These are phyloP conservation scores for Cydia splendana DNA, from an alignment of 1,140 invertebrate genomes.

Conservation along the genomic window DNA sequence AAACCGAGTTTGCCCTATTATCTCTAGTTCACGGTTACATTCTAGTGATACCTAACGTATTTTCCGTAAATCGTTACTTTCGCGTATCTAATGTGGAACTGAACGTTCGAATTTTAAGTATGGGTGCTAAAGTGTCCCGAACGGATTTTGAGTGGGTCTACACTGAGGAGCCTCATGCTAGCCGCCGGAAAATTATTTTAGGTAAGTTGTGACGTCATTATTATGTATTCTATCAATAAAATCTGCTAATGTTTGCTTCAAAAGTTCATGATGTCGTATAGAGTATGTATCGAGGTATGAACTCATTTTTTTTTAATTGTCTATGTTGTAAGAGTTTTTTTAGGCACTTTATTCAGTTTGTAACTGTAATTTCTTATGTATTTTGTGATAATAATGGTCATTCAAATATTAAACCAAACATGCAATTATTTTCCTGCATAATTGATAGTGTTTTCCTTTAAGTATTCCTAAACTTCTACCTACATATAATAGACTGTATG, in stretches of 20 bases:
- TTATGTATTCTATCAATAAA: neutral
- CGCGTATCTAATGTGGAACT: constrained; percentile 6
- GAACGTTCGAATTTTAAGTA: constrained; percentile 42
- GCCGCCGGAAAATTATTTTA: constrained; percentile 95
- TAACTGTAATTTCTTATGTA: too few relatives aligned
- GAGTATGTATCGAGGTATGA: neutral
- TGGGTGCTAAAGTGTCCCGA: constrained; percentile 73
- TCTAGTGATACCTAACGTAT: neutral
- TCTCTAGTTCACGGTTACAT: constrained; percentile 20
- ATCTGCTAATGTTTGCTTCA: neutral
- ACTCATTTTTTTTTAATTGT: neutral
- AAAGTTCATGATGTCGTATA: neutral
- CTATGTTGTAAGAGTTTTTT: neutral
- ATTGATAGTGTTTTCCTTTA: too few relatives aligned
- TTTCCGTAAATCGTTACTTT: neutral
- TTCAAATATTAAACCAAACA: too few relatives aligned
- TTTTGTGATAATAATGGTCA: too few relatives aligned
- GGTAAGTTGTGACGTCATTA: constrained; percentile 82
- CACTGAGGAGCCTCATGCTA: constrained; percentile 98
- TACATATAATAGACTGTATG: too few relatives aligned
- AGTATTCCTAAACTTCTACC: too few relatives aligned
- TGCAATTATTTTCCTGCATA: too few relatives aligned
- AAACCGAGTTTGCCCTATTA: neutral
- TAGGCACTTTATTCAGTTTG: neutral
- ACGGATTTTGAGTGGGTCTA: constrained; percentile 95